Base-by-base conservation (phyloP, 2,888 invertebrate genomes). In the Bunonema sp. region DNA sequence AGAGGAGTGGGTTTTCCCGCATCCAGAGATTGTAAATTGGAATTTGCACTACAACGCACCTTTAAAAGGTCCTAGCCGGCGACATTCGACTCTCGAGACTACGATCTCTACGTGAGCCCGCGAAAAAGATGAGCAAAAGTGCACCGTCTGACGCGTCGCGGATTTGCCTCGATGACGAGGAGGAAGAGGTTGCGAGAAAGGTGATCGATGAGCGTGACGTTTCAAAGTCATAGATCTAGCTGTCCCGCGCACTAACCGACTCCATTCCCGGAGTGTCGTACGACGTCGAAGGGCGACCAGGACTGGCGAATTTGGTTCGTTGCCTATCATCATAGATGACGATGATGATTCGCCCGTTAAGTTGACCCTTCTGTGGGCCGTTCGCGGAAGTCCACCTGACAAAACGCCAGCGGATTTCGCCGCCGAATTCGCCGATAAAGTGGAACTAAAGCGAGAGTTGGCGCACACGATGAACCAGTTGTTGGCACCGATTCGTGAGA, bases 121-220 rank as follows among this genome's bases (percentile, higher is more conserved):
- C 69, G 0, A 82, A 81, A 66, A 99, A 97, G 75, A 97, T 99
- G 97, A 93, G 93, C 10, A 99, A 97, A 73, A 93, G 93, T 0
- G 84, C 86, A 64, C 67, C 75, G 0, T 81, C 85, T 71, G 70
- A 77, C 0, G 81, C 79, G 63, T 80, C 82, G 49, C 76, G 84
- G 40, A 81, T 97, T 45, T 78, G 80, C 55, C 70, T 97, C 24
- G 78, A 76, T 3, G 91, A 93, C 67, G 69, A 76, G 7, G 77
- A 80, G 0, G 80, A 82, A 10, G 46, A 51, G 22, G 16, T 29
- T 46, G 24, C 23, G 43, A 43, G 8, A 12, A 20, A 15, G 30
- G 5, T 2, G 34, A 15, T 24, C 19, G 16, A 20, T 16, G 20
- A 16, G 8, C 12, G 18, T 20, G 4, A 7, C 15, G 34, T 20